phyloP scores from a whole-genome alignment of 2,113 vertebrate species.

The Heliornis fulica region DNA sequence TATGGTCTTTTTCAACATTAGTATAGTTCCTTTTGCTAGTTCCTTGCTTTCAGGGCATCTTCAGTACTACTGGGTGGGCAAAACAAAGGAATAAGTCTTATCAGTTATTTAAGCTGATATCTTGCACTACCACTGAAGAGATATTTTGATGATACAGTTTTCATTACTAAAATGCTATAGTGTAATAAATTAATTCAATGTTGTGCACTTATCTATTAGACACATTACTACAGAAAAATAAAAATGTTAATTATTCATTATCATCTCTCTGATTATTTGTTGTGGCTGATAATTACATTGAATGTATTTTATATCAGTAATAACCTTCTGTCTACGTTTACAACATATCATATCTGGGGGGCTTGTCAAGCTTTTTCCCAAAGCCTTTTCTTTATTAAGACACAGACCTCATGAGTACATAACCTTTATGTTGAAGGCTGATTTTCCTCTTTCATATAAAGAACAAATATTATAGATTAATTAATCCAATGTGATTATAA shows the following conservation, averaged over 20 bases:
- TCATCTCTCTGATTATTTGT: constrained; percentile 97
- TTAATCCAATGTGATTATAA: constrained; percentile 98
- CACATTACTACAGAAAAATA: constrained; percentile 85
- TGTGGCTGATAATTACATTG: constrained; percentile 97
- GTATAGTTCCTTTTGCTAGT: not conserved
- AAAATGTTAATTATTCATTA: constrained; percentile 99
- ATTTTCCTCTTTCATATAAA: constrained; percentile 89
- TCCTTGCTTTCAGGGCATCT: constrained; percentile 41
- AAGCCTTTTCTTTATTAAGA: constrained; percentile 90
- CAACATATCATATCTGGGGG: constrained; percentile 85
- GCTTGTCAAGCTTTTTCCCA: constrained; percentile 89
- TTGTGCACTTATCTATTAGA: constrained; percentile 80
- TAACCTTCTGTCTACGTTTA: constrained; percentile 97
- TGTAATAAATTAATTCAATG: constrained; percentile 81
- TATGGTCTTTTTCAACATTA: constrained; percentile 2
- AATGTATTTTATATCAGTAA: constrained; percentile 95
- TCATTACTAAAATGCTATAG: constrained; percentile 75
- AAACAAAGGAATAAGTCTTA: constrained; percentile 75
- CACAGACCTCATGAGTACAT: constrained; percentile 89
- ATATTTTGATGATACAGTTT: constrained; percentile 75
- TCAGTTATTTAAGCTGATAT: constrained; percentile 75
- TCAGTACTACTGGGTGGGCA: constrained; percentile 17
- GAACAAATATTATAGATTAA: constrained; percentile 99
- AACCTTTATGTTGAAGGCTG: constrained; percentile 92
- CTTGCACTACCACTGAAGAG: constrained; percentile 79